Evolutionary conservation across 1,140 invertebrate genomes (phyloP).

Genomic region (Pantala flavescens): DNA sequence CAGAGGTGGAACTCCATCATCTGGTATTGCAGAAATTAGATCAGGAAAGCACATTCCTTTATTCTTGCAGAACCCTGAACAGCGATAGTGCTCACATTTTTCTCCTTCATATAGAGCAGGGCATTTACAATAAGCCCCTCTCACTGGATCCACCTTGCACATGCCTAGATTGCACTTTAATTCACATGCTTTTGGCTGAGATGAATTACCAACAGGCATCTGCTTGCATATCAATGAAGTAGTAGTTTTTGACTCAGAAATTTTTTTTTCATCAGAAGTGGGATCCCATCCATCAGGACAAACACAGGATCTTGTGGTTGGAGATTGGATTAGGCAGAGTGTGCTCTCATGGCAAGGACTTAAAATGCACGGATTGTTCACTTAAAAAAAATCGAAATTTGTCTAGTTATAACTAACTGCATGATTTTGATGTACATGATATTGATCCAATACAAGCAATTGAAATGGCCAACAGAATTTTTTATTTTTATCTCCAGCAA

Average conservation of each 20-base stretch:
- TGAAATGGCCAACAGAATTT: too few species aligned
- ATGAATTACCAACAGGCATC: conserved; percentile 10
- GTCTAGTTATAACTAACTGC: too few species aligned
- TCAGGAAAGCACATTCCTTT: conserved; percentile 47
- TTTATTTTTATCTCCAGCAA: too few species aligned
- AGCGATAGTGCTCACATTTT: conserved; percentile 51
- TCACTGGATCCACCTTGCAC: conserved; percentile 39
- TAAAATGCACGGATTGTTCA: conserved; percentile 31
- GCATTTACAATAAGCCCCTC: conserved; percentile 45
- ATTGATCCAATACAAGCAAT: too few species aligned
- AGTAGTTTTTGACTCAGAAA: neutral
- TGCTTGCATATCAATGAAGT: neutral
- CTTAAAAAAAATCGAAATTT: conserved; percentile 24
- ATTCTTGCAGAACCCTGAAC: conserved; percentile 51
- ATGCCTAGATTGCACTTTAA: conserved; percentile 41
- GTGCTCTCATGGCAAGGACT: conserved; percentile 45
- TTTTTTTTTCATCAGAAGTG: neutral
- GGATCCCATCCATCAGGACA: conserved; percentile 49
- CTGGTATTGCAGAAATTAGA: conserved; percentile 24
- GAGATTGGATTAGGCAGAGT: conserved; percentile 35
- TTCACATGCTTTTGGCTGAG: conserved; percentile 28
- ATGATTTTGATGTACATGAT: too few species aligned
- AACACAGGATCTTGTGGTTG: conserved; percentile 41
- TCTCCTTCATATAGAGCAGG: conserved; percentile 46
- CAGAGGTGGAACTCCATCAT: conserved; percentile 27